Evolutionary conservation across 2,888 invertebrate genomes (phyloP).

Genomic region (Onchidella celtica): DNA sequence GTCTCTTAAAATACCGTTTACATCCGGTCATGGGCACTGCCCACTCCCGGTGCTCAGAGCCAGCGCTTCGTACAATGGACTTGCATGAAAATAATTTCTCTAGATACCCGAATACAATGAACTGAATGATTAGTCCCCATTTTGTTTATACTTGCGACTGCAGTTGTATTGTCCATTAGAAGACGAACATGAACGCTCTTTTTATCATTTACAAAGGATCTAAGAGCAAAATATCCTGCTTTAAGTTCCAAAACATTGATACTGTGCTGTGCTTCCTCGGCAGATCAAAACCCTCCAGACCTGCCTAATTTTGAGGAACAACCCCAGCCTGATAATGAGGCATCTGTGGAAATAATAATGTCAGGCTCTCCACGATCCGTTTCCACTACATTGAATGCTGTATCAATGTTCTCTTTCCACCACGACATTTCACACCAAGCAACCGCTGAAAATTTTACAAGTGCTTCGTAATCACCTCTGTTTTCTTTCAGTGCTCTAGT

Average conservation of each 20-base stretch:
- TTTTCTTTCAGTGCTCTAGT: constrained; percentile 34
- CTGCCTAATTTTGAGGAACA: not conserved
- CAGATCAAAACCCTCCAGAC: not conserved
- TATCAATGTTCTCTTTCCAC: constrained; percentile 27
- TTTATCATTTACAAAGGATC: not conserved
- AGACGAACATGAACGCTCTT: constrained; percentile 8
- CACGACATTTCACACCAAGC: constrained; percentile 35
- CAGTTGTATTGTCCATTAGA: constrained; percentile 36
- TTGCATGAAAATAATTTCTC: too few relatives aligned
- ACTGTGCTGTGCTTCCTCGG: not conserved
- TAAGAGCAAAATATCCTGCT: not conserved
- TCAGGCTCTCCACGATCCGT: not conserved
- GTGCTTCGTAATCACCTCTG: constrained; percentile 42
- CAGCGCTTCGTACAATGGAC: too few relatives aligned
- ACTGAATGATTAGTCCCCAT: constrained; percentile 39
- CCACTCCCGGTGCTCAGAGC: too few relatives aligned
- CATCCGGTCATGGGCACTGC: too few relatives aligned
- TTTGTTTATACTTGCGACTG: constrained; percentile 37
- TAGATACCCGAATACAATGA: constrained; percentile 21
- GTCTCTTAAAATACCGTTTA: too few relatives aligned
- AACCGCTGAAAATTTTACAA: not conserved
- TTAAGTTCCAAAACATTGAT: constrained; percentile 16
- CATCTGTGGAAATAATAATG: not conserved
- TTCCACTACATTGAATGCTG: not conserved
- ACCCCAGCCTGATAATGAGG: too few relatives aligned